These are phyloP conservation scores for Schmidtea mediterranea DNA, from an alignment of 1,140 invertebrate genomes.

Conservation along the genomic window DNA sequence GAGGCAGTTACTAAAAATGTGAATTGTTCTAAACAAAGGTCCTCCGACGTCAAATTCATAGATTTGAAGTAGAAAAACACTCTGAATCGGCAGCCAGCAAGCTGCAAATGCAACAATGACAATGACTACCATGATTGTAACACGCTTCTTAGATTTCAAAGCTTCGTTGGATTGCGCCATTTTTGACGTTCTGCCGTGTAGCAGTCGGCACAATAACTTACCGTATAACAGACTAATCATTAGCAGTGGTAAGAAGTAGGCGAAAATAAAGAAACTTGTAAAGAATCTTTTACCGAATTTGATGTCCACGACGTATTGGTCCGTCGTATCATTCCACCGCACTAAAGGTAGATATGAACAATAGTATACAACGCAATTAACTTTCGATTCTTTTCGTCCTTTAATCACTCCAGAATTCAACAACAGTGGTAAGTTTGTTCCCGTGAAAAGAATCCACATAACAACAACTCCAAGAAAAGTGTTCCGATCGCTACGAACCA, in stretches of 20 bases:
- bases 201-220: not conserved
- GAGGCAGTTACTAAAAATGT: too few relatives aligned
- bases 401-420: conserved; percentile 43
- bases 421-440: conserved; percentile 38
- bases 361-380: conserved; percentile 5
- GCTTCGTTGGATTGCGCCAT: conserved; percentile 35
- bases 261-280: not conserved
- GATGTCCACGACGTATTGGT: not conserved
- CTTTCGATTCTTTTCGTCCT: conserved; percentile 32
- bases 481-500: conserved; percentile 51
- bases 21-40: too few relatives aligned
- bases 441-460: not conserved
- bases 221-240: not conserved
- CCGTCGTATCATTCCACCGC: conserved; percentile 9
- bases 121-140: conserved; percentile 67
- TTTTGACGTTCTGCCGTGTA: not conserved
- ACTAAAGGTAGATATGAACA: conserved; percentile 8
- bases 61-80: too few relatives aligned
- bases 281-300: not conserved
- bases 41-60: too few relatives aligned
- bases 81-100: too few relatives aligned
- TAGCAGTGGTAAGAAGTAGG: not conserved
- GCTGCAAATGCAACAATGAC: conserved; percentile 74
- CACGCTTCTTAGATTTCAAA: conserved; percentile 54
- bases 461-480: not conserved